Base-by-base conservation (phyloP, 2,797 vertebrate species). In the Acestrorhynchus altus region DNA sequence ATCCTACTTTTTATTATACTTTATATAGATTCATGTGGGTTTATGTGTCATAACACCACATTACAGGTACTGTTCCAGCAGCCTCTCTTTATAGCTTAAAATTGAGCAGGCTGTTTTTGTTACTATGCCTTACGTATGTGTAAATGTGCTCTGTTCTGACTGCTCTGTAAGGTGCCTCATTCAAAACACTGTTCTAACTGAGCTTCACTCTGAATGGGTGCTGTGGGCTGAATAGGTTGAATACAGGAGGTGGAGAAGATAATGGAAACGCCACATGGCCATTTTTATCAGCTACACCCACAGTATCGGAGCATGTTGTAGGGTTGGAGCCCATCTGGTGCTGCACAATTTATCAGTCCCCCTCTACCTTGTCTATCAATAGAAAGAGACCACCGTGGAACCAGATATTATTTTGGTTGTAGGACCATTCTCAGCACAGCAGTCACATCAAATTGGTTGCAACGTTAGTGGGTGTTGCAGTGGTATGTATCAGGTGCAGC, bases 391-490 rank as follows among this genome's bases (percentile, higher is more conserved):
- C 31, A 35, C 31, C 6, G 31, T 35, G 6, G 31, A 6, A 35
- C 2, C 2, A 35, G 6, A 35, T 35, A 35, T 35, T 35, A 35
- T 35, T 35, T 2, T 35, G 31, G 6, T 2, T 35, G 31, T 2
- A 2, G 31, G 6, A 35, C 31, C 6, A 2, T 35, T 35, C 6
- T 35, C 6, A 35, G 31, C 6, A 35, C 31, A 35, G 31, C 31
- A 35, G 31, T 35, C 2, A 35, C 31, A 35, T 35, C 31, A 35
- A 35, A 35, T 35, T 99, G 98, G 97, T 35, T 35, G 31, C 31
- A n/a, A n/a, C n/a, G n/a, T n/a, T n/a, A n/a, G n/a, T n/a, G n/a
- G n/a, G n/a, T n/a, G n/a, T n/a, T n/a, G n/a, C n/a, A 35, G 2
- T 35, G 31, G 6, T 35, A 35, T 35, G 31, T 35, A 2, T 35